These are phyloP conservation scores for Adoxophyes honmai DNA, from an alignment of 1,140 invertebrate species.

Conservation along the genomic window DNA sequence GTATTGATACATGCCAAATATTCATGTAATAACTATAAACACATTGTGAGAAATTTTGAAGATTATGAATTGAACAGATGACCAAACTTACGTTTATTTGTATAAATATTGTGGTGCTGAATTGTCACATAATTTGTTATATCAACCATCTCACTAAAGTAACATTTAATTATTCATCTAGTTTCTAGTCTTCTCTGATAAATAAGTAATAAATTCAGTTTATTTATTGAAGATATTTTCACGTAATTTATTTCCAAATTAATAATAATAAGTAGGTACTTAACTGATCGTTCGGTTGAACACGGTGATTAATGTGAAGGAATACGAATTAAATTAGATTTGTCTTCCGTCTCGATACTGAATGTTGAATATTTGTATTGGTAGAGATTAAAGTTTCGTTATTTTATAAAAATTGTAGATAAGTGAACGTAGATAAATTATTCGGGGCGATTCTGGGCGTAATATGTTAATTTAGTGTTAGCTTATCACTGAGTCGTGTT, in stretches of 20 bases:
- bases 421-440: no score
- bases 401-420: no score
- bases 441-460: no score
- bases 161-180: neutral
- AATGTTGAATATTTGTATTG: neutral
- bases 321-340: constrained; percentile 3
- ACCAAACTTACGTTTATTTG: neutral
- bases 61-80: no score
- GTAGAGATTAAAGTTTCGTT: no score
- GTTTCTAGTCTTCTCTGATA: neutral
- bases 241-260: neutral
- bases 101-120: neutral
- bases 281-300: neutral
- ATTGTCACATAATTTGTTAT: neutral
- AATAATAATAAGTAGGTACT: constrained; percentile 7
- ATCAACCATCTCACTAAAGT: neutral
- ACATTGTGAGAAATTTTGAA: no score
- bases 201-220: neutral
- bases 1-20: no score
- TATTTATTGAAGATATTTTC: neutral
- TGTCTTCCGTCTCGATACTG: constrained; percentile 7
- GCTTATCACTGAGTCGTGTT: no score
- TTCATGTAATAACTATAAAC: no score
- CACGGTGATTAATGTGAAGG: neutral
- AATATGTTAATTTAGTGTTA: no score